phyloP scores from a whole-genome alignment of 2,797 vertebrate species.

The Phalloptychus januarius region DNA sequence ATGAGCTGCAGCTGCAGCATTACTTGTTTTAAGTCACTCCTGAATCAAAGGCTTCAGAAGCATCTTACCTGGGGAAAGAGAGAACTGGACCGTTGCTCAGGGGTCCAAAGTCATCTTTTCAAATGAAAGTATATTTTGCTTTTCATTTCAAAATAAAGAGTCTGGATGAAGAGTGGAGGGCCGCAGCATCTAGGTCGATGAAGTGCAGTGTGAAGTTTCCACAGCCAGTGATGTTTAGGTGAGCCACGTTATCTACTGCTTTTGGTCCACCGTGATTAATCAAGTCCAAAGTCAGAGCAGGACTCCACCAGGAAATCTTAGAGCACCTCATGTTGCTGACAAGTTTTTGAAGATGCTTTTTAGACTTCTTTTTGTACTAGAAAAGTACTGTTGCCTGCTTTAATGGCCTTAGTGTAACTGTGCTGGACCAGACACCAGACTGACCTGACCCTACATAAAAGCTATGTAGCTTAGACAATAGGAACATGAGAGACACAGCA shows the following conservation, averaged over 20 bases:
- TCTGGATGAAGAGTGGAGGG: not conserved
- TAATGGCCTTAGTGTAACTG: not conserved
- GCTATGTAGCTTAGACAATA: not conserved
- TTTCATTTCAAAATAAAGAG: not conserved
- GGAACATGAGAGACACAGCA: not conserved
- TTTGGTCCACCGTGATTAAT: not conserved
- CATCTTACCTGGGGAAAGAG: not conserved
- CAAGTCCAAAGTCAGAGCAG: not conserved
- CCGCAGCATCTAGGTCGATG: not conserved
- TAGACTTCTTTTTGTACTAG: not conserved
- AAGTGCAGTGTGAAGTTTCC: not conserved
- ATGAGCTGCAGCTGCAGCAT: not conserved
- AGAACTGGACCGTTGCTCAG: not conserved
- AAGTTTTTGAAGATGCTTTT: not conserved
- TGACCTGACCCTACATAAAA: not conserved
- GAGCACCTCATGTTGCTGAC: not conserved
- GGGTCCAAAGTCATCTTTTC: not conserved
- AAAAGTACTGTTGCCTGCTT: not conserved
- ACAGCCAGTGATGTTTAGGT: not conserved
- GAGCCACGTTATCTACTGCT: not conserved
- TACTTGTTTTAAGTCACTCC: not conserved
- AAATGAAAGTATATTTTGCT: not conserved
- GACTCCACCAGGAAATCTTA: not conserved
- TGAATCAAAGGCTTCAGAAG: not conserved
- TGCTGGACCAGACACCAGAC: not conserved